Evolutionary conservation across 2,113 vertebrate genomes (phyloP), one percentile per base, ranked within the genome.

Genomic region (Gallinago jamesoni): DNA sequence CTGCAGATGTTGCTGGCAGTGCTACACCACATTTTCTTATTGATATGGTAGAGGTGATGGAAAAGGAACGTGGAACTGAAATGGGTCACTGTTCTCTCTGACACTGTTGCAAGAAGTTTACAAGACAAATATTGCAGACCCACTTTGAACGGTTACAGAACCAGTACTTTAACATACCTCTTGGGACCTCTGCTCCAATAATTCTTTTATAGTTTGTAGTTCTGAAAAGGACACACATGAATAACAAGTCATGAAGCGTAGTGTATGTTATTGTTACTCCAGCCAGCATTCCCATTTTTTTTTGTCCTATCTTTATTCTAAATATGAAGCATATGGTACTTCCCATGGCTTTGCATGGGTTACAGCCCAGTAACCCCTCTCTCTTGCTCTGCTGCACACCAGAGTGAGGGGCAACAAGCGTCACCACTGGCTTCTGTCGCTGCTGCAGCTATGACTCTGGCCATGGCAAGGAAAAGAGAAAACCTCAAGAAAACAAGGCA

Each of bases 1-100:
- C 35, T 96, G 86, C 88, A 97, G 94, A 93, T 95, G 76, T 94
- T 93, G 52, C 76, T 96, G 90, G 90, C 92, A 78, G 19, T 78
- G 64, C 56, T 89, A 59, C 6, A n/a, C 35, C 69, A 90, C 48
- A 1, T 84, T 89, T 90, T 83, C 72, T 68, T 72, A 35, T 63
- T 89, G 92, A 94, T 94, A 96, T 31, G 43, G 60, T 84, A 89
- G 66, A 90, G 35, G 27, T 82, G 86, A 69, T 50, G 45, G 73
- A 79, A 95, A 89, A 91, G 60, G 33, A 93, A 56, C 0, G 0
- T 72, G 64, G 52, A 77, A 77, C 27, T 64, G 47, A 77, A 74
- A 35, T 39, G 47, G 15, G 28, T 84, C 52, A 41, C 43, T 67
- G 7, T 41, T 87, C 27, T 89, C 24, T 20, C 27, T 43, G n/a